phyloP scores from a whole-genome alignment of 1,140 invertebrate genomes.

The Zaprionus ornatus region DNA sequence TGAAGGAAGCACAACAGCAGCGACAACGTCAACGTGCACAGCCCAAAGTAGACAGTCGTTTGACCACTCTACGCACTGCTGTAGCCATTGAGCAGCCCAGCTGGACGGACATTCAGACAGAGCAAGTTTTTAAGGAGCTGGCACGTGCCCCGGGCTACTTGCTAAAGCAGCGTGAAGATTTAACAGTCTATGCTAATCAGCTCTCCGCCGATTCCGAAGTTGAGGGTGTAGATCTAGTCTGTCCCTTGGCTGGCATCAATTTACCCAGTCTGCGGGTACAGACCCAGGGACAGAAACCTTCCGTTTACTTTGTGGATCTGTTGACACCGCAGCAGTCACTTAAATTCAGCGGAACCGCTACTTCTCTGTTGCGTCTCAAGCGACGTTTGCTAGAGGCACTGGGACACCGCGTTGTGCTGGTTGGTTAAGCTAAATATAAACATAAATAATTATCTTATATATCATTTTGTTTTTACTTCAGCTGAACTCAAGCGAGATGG shows the following conservation, averaged over 20 bases:
- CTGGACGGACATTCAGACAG: conserved; percentile 20
- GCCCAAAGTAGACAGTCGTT: conserved; percentile 76
- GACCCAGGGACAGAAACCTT: conserved; percentile 34
- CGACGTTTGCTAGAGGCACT: conserved; percentile 56
- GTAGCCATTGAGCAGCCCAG: conserved; percentile 68
- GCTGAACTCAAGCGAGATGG: conserved; percentile 59
- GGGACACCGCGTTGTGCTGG: conserved; percentile 67
- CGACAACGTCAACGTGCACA: conserved; percentile 37
- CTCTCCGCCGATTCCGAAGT: conserved; percentile 51
- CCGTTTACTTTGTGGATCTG: conserved; percentile 64
- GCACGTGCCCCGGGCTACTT: conserved; percentile 58
- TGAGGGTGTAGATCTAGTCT: conserved; percentile 62
- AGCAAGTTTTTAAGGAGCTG: conserved; percentile 59
- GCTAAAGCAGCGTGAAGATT: conserved; percentile 51
- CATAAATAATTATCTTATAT: not conserved
- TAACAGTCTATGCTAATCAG: conserved; percentile 46
- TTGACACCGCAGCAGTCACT: conserved; percentile 55
- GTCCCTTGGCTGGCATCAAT: conserved; percentile 71
- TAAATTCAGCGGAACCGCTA: conserved; percentile 59
- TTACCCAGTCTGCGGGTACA: conserved; percentile 67
- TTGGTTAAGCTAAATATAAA: conserved; percentile 35
- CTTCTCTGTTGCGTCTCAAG: conserved; percentile 62
- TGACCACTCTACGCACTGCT: conserved; percentile 61
- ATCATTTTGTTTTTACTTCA: not conserved
- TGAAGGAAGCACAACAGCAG: conserved; percentile 51